phyloP scores from a whole-genome alignment of 1,140 invertebrate genomes.

The Paralvinella palmiformis region DNA sequence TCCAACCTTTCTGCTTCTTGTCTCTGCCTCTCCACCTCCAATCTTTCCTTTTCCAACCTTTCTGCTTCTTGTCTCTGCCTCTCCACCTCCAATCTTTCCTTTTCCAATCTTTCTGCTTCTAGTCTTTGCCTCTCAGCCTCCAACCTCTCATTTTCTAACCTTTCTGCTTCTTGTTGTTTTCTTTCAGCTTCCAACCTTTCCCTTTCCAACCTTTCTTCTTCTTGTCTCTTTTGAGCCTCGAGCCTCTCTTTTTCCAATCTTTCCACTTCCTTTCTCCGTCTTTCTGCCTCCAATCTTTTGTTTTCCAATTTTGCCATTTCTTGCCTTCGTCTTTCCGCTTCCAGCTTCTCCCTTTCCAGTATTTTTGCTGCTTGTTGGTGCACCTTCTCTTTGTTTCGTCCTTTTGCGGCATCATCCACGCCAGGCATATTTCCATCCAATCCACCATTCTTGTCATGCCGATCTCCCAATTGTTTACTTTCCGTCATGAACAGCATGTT shows the following conservation, averaged over 20 bases:
- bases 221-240: background rate
- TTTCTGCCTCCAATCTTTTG: too few species aligned
- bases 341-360: background rate
- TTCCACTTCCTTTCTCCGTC: too few species aligned
- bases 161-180: too few species aligned
- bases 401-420: too few species aligned
- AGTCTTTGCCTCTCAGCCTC: background rate
- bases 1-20: background rate
- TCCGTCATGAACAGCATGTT: too few species aligned
- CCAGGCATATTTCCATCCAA: too few species aligned
- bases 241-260: background rate
- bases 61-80: background rate
- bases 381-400: too few species aligned
- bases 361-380: too few species aligned
- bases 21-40: background rate
- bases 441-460: too few species aligned
- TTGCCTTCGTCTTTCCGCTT: background rate
- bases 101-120: background rate
- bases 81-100: background rate
- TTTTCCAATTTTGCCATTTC: background rate
- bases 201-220: background rate
- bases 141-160: background rate
- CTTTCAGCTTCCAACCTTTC: too few species aligned
- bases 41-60: background rate
- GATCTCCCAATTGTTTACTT: too few species aligned